phyloP scores from a whole-genome alignment of 2,888 invertebrate species.

The Papilio demoleus region DNA sequence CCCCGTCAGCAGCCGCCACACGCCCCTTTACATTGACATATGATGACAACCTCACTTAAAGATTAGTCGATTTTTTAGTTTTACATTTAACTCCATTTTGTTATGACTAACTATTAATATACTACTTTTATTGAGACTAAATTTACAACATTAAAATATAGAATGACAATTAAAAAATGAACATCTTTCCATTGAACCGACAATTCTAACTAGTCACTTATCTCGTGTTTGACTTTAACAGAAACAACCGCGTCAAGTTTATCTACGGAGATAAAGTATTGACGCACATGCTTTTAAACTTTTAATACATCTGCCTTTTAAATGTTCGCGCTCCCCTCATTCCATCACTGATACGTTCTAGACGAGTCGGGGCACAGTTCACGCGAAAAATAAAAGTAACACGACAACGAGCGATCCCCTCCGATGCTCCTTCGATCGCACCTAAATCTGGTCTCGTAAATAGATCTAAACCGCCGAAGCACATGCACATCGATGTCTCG shows the following conservation, averaged over 20 bases:
- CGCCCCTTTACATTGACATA: not conserved
- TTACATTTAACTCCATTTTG: not conserved
- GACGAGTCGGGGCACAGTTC: slow-evolving; percentile 6
- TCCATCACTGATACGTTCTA: not conserved
- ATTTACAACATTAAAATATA: too few relatives aligned
- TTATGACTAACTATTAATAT: not conserved
- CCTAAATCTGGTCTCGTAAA: slow-evolving; percentile 13
- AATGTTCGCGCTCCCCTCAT: slow-evolving; percentile 5
- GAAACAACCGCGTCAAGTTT: slow-evolving; percentile 6
- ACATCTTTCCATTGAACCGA: not conserved
- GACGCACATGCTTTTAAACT: slow-evolving; percentile 13
- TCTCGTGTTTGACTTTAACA: slow-evolving; percentile 10
- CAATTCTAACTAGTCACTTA: slow-evolving; percentile 8
- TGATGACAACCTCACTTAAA: not conserved
- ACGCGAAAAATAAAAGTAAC: slow-evolving; percentile 22
- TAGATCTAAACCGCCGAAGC: slow-evolving; percentile 11
- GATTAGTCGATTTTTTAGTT: not conserved
- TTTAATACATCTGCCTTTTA: not conserved
- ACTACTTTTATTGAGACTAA: too few relatives aligned
- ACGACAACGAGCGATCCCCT: slow-evolving; percentile 26
- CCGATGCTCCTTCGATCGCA: slow-evolving; percentile 25
- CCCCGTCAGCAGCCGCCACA: slow-evolving; percentile 41
- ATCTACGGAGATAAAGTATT: slow-evolving; percentile 7
- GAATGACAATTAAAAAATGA: not conserved
- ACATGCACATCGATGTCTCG: not conserved